Evolutionary conservation across 2,113 vertebrate genomes (phyloP), one percentile per base, ranked within the genome.

Genomic region (Orycteropus afer): DNA sequence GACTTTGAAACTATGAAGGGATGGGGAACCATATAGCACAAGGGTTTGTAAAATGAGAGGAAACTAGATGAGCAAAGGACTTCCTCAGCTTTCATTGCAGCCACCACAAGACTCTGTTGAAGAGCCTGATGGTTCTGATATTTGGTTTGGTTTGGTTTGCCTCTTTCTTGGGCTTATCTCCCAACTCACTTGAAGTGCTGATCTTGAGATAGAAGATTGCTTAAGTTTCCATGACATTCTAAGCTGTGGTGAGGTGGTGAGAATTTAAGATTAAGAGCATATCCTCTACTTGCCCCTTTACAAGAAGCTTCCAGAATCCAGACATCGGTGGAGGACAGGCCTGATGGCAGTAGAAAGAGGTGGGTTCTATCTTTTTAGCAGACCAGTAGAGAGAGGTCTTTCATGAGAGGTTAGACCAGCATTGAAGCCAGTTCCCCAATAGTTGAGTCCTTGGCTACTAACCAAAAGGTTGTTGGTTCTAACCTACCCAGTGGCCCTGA

Each of bases 21-120:
- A 27, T 42, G 49, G 49, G 65, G 65, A 65, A 63, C 63, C 76
- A 8, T 8, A 45, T 95, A 95, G 90, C 92, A 83, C 90, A 95
- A 94, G 96, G 42, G 85, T 96, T 57, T 93, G 88, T 96, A 91
- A 95, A 88, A 53, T 17, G 92, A 86, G 88, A 97, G 95, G 92
- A 95, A 95, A 86, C 47, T 32, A 86, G 77, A 84, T 9, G 15
- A 74, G 96, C 83, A 7, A 29, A 95, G 88, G 96, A 94, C 94
- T 94, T 96, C 93, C 94, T 94, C 76, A 3, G 63, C 37, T 59
- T 90, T 91, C 55, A 25, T 6, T 27, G 89, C 85, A 73, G 65
- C 84, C 47, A n/a, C 85, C 49, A 22, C 93, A 93, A 77, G 65
- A 32, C 23, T 13, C 18, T 20, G 47, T 61, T 18, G 37, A 42